Conservation (phyloP, 2,888 invertebrate genomes). For the Bhutanitis thaidina region DNA sequence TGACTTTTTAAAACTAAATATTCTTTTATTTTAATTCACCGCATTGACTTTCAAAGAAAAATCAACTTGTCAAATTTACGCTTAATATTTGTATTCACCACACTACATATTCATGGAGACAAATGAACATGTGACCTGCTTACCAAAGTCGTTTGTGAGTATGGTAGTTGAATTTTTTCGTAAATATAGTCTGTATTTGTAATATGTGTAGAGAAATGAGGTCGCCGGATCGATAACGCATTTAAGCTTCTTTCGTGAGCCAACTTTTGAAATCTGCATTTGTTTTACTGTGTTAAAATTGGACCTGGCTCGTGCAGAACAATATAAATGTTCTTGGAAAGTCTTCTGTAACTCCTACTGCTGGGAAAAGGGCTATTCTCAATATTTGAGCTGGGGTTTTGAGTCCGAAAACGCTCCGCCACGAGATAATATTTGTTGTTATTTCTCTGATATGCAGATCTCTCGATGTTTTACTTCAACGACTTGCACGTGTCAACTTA, state of each 20-base stretch:
- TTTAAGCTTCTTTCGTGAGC: constrained; percentile 3
- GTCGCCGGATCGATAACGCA: constrained; percentile 11
- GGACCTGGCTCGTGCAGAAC: background rate
- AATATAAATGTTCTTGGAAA: too few relatives aligned
- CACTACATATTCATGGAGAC: background rate
- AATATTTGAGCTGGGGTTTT: too few relatives aligned
- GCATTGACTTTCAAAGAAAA: too few relatives aligned
- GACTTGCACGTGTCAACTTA: too few relatives aligned
- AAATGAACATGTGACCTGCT: background rate
- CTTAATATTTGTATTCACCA: background rate
- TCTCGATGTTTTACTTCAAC: too few relatives aligned
- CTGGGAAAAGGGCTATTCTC: too few relatives aligned
- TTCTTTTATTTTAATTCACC: too few relatives aligned
- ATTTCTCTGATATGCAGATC: too few relatives aligned
- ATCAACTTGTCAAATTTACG: background rate
- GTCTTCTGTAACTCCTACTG: too few relatives aligned
- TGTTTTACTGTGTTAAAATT: background rate
- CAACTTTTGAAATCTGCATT: constrained; percentile 1
- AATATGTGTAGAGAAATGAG: constrained; percentile 4
- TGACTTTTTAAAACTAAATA: too few relatives aligned
- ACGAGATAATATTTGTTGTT: too few relatives aligned
- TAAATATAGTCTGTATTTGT: constrained; percentile 4
- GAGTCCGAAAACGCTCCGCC: too few relatives aligned
- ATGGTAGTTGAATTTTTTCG: background rate
- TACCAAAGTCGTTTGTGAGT: background rate